Conservation (phyloP, 1,140 invertebrate species). For the Hylaeus volcanicus region DNA sequence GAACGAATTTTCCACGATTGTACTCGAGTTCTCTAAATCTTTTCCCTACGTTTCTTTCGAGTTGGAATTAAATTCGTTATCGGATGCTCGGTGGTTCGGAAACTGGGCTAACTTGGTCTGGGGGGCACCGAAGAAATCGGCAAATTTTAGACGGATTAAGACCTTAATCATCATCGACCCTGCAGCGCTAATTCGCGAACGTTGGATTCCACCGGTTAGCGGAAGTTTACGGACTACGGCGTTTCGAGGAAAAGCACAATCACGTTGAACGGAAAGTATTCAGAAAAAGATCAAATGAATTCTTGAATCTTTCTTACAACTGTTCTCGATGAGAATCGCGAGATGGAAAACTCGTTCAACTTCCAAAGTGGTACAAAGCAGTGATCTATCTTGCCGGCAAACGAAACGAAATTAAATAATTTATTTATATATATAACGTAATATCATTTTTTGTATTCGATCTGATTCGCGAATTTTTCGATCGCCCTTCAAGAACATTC, state of each 20-base stretch:
- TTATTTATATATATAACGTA: no score
- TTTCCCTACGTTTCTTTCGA: conserved; percentile 1
- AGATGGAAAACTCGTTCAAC: no score
- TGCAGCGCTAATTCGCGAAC: conserved; percentile 29
- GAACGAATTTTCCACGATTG: conserved; percentile 2
- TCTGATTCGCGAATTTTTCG: no score
- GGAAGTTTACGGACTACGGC: conserved; percentile 26
- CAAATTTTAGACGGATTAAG: conserved; percentile 52
- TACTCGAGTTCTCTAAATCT: neutral
- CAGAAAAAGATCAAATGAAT: no score
- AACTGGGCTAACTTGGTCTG: conserved; percentile 44
- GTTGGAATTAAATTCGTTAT: conserved; percentile 50
- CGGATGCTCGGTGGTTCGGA: conserved; percentile 51
- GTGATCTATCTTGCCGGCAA: no score
- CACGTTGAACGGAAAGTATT: no score
- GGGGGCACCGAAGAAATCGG: conserved; percentile 41
- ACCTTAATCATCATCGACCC: conserved; percentile 45
- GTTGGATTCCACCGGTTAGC: conserved; percentile 18
- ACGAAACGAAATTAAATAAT: no score
- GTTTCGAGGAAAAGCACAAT: conserved; percentile 20
- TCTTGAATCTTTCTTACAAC: no score
- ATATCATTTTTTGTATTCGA: no score
- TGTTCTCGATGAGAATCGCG: no score
- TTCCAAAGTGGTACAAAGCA: no score
- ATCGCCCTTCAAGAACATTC: no score